Evolutionary conservation across 2,113 vertebrate genomes (phyloP).

Genomic region (Corythornis madagascariensis): DNA sequence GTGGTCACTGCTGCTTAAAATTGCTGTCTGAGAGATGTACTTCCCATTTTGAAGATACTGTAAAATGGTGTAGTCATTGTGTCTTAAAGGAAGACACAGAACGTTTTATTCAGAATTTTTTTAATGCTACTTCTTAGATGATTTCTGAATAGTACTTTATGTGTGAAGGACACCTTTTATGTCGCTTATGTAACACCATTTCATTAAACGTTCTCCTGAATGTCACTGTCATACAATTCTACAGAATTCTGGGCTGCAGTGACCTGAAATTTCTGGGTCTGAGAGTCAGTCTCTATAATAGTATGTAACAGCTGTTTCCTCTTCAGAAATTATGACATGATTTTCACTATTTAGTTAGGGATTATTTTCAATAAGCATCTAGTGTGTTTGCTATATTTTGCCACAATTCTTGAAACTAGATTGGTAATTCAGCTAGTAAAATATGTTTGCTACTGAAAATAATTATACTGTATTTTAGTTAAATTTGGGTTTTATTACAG

Average conservation of each 20-base stretch:
- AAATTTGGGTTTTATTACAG: neutral
- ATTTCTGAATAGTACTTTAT: neutral
- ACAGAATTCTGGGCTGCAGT: neutral
- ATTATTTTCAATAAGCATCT: constrained; percentile 3
- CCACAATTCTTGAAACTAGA: neutral
- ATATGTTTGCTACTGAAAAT: neutral
- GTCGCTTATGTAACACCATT: neutral
- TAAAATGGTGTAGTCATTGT: neutral
- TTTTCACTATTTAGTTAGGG: neutral
- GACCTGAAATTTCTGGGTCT: neutral
- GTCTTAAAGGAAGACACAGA: neutral
- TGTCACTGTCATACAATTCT: neutral
- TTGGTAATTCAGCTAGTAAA: neutral
- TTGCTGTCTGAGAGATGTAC: neutral
- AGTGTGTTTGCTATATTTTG: neutral
- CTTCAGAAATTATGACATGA: neutral
- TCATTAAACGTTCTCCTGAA: neutral
- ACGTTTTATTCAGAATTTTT: neutral
- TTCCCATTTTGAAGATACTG: neutral
- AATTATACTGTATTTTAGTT: neutral
- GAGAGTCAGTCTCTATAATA: neutral
- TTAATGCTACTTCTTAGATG: neutral
- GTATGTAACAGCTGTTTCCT: neutral
- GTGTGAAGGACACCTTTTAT: neutral
- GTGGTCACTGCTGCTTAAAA: neutral